A percentile compares a stretch with the other conserved stretches of the same genome.
Conservation (phyloP, 2,113 vertebrate species). For the Hydrolagus affinis region DNA sequence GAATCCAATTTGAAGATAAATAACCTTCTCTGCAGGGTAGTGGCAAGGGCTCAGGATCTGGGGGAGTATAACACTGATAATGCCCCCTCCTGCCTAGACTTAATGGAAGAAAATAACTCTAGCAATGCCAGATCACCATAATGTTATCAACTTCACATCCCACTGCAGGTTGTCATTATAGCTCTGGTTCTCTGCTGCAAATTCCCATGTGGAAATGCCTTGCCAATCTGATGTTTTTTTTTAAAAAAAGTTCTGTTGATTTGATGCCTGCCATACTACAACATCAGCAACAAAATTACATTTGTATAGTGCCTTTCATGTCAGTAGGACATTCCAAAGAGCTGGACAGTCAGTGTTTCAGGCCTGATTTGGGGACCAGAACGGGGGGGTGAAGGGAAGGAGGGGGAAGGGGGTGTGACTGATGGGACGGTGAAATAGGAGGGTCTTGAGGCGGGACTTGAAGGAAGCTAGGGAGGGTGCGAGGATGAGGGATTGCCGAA, state of each 20-base stretch:
- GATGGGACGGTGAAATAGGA: too few species aligned
- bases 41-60: constrained; percentile 7
- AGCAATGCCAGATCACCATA: constrained; percentile 7
- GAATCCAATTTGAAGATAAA: constrained; percentile 26
- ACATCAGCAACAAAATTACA: too few species aligned
- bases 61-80: background rate
- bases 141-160: constrained; percentile 22
- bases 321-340: too few species aligned
- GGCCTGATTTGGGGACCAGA: too few species aligned
- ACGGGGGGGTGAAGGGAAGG: too few species aligned
- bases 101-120: constrained; percentile 14
- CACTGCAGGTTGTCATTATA: background rate
- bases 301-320: too few species aligned
- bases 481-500: too few species aligned
- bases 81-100: constrained; percentile 1
- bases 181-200: background rate
- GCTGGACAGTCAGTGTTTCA: too few species aligned
- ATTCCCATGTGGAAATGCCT: background rate
- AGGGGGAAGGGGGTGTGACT: too few species aligned
- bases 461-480: too few species aligned
- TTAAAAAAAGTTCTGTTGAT: background rate
- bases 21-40: constrained; percentile 23
- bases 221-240: background rate
- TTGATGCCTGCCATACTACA: background rate
- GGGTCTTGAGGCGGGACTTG: too few species aligned